Conservation (phyloP, 1,140 invertebrate genomes). For the Calliphora vicina region DNA sequence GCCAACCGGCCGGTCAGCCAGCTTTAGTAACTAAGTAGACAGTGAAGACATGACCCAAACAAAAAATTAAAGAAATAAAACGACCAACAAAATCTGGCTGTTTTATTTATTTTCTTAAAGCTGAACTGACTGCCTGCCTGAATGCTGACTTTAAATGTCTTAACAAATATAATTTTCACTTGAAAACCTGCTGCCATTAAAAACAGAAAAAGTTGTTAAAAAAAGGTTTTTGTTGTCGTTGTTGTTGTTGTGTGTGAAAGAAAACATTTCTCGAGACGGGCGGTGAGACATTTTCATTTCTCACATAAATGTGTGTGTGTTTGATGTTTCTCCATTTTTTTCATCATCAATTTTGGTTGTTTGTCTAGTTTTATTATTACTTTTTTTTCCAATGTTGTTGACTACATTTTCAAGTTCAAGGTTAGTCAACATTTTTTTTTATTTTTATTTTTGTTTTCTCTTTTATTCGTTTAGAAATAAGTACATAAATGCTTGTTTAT, state of each 20-base stretch:
- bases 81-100: not conserved
- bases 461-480: not conserved
- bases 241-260: not conserved
- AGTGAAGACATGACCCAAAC: not conserved
- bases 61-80: not conserved
- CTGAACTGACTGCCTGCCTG: not conserved
- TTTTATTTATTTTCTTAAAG: not conserved
- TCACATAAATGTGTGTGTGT: not conserved
- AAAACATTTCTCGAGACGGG: not conserved
- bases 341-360: conserved; percentile 21
- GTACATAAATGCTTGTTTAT: not conserved
- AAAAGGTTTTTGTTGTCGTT: not conserved
- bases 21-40: not conserved
- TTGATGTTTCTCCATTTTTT: not conserved
- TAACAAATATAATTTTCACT: conserved; percentile 20
- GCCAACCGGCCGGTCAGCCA: not conserved
- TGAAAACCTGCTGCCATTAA: not conserved
- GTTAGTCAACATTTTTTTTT: conserved; percentile 23
- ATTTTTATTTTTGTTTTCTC: not conserved
- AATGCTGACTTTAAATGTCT: not conserved
- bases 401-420: conserved; percentile 41
- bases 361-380: conserved; percentile 30
- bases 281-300: not conserved
- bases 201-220: not conserved
- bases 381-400: conserved; percentile 27